Base-by-base conservation (phyloP, 2,113 vertebrate genomes). In the Protobothrops flavoviridis region DNA sequence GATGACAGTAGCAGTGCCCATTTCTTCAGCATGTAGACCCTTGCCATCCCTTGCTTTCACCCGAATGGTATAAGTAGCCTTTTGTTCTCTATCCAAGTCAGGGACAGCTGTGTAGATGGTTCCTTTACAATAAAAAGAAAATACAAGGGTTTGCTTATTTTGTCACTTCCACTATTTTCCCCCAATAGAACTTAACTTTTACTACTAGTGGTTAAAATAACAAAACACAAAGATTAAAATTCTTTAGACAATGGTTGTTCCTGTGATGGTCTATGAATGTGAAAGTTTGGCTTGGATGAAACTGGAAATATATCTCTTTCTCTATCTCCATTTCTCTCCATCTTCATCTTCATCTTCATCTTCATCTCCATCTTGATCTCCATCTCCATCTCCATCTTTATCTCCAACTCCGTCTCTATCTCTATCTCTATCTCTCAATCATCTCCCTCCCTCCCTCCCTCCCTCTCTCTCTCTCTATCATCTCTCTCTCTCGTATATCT, bases 41-140 rank as follows among this genome's bases (percentile, higher is more conserved):
- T 97, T 97, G 93, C 96, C 97, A 61, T 99, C 99, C 94, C 97
- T 98, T 52, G 98, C 99, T 95, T 98, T 96, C 20, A 99, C 98
- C 92, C 98, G 93, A 50, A 99, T 94, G 94, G 98, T 96, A 1
- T 99, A 99, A 3, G 92, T 97, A 89, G 97, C 97, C 89, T 96
- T 96, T 8, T 2, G 95, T 95, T 99, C 99, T 93, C 99, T 98
- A 96, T 99, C 99, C 96, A 99, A 96, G 91, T 95, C 95, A 55
- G 95, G 95, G 13, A 64, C 96, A n/a, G 94, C 96, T 52, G 98
- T 98, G 43, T 15, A 97, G 96, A 99, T 99, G 85, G 96, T 69
- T 94, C 98, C 98, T 98, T 95, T 94, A 96, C 95, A 57, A 48
- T 8, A 57, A 61, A 90, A 43, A 89, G 4, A 81, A 81, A 81